phyloP scores from a whole-genome alignment of 2,113 vertebrate species.

The Ammodytes marinus region DNA sequence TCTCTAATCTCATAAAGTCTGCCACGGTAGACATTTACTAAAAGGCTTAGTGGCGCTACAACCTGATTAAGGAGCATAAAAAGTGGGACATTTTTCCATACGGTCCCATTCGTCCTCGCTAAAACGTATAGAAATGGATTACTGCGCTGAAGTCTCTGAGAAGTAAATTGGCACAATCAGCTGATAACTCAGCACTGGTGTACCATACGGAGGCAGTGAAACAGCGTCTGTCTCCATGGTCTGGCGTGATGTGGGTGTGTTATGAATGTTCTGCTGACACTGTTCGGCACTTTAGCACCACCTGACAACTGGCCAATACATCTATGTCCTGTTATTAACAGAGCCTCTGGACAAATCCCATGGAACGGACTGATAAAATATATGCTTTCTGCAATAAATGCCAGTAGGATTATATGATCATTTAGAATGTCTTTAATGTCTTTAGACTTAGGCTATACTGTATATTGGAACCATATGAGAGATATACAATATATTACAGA shows the following conservation, averaged over 20 bases:
- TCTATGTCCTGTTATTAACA: constrained; percentile 3
- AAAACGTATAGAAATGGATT: constrained; percentile 25
- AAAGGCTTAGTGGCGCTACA: neutral
- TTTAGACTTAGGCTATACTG: neutral
- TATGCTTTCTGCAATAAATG: neutral
- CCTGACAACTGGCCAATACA: constrained; percentile 8
- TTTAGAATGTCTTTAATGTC: neutral
- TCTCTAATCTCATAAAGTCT: neutral
- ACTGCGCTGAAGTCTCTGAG: neutral
- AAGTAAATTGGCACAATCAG: constrained; percentile 4
- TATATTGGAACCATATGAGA: neutral
- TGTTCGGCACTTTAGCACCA: constrained; percentile 11
- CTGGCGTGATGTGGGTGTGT: neutral
- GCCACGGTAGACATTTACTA: constrained; percentile 2
- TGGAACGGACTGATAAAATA: constrained; percentile 14
- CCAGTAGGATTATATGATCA: neutral
- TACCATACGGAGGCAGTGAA: neutral
- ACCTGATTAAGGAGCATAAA: constrained; percentile 35
- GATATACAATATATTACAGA: neutral
- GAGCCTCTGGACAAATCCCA: neutral
- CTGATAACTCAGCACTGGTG: constrained; percentile 1
- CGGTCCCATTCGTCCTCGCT: constrained; percentile 21
- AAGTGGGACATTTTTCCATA: constrained; percentile 19
- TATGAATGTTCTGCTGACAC: constrained; percentile 29
- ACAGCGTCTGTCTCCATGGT: neutral